Evolutionary conservation across 2,888 invertebrate genomes (phyloP).

Genomic region (Coelogynopora nodosa): DNA sequence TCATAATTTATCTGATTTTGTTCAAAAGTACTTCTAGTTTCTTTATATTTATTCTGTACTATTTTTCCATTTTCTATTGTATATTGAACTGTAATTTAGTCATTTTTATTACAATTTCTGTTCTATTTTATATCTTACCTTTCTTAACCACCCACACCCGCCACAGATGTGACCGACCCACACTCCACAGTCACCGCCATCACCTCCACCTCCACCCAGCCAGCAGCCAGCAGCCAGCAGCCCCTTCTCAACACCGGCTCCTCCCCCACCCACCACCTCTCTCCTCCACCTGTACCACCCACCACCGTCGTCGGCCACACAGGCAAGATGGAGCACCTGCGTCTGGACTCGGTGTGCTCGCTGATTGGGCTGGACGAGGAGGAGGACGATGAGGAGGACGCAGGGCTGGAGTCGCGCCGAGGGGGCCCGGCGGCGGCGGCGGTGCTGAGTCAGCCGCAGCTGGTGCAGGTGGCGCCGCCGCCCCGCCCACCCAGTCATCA

Average conservation of each 20-base stretch:
- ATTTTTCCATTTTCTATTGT: too few species aligned
- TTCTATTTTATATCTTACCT: too few species aligned
- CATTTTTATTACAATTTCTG: too few species aligned
- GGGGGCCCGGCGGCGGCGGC: neutral
- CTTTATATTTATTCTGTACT: too few species aligned
- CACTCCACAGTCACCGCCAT: neutral
- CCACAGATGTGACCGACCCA: too few species aligned
- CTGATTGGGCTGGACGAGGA: conserved; percentile 25
- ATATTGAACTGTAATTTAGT: too few species aligned
- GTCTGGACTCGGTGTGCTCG: neutral
- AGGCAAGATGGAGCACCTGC: neutral
- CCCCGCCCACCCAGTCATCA: conserved; percentile 11
- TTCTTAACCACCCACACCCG: too few species aligned
- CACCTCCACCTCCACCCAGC: neutral
- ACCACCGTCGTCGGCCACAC: neutral
- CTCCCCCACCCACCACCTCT: neutral
- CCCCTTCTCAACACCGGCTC: too few species aligned
- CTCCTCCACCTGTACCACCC: neutral
- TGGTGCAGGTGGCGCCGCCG: conserved; percentile 38
- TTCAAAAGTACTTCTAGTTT: too few species aligned
- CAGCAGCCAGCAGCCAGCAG: too few species aligned
- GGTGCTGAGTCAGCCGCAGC: neutral
- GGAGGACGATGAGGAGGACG: conserved; percentile 24
- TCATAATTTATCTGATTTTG: too few species aligned
- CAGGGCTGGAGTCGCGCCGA: neutral